Evolutionary conservation across 2,113 vertebrate species (phyloP).

Genomic region (Cinclus mexicanus): DNA sequence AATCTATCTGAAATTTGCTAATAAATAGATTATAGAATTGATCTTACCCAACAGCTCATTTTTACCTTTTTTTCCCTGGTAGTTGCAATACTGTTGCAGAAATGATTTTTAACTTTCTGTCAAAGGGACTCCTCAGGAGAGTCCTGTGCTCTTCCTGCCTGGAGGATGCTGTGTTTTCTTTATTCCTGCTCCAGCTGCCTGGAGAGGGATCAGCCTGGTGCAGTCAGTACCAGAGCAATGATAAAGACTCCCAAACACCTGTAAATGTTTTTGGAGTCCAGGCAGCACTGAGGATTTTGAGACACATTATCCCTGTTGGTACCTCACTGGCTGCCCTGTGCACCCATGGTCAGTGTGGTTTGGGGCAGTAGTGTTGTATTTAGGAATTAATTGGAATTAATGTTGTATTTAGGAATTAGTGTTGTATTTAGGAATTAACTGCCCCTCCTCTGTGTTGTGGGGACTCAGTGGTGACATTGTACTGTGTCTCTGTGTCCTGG

Average conservation of each 20-base stretch:
- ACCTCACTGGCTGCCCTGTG: accelerated
- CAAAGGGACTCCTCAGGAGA: neutral
- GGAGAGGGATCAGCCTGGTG: neutral
- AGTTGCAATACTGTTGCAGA: neutral
- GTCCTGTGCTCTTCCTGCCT: neutral
- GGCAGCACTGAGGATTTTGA: neutral
- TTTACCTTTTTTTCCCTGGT: neutral
- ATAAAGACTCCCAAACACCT: neutral
- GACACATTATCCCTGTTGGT: accelerated
- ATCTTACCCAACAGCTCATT: neutral
- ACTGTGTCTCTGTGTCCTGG: neutral
- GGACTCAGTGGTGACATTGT: neutral
- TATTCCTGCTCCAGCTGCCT: too few relatives aligned
- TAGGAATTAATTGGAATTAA: neutral
- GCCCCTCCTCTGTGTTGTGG: neutral
- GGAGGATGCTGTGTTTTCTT: neutral
- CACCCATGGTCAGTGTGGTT: neutral
- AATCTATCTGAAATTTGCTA: neutral
- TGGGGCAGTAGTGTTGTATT: neutral
- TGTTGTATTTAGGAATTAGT: neutral
- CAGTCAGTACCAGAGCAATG: neutral
- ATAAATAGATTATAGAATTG: neutral
- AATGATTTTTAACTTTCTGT: neutral
- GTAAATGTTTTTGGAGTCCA: neutral
- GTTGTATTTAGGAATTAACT: neutral